phyloP scores from a whole-genome alignment of 1,140 invertebrate species.

The Diorhabda carinulata region DNA sequence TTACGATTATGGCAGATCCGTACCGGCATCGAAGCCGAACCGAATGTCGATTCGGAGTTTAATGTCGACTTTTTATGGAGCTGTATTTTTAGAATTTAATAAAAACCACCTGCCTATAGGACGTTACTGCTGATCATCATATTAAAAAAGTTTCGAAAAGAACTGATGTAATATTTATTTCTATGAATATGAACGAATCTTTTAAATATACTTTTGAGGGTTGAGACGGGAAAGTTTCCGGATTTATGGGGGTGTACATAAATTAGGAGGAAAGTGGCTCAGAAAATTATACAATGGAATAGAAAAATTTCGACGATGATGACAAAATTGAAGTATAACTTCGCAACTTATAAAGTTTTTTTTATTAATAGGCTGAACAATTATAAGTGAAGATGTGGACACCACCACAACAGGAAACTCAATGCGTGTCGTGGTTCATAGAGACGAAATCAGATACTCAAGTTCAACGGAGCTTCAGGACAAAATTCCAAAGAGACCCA shows the following conservation, averaged over 20 bases:
- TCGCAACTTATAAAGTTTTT: too few relatives aligned
- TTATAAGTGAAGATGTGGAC: too few relatives aligned
- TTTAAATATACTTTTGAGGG: not conserved
- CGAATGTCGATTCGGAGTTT: conserved; percentile 11
- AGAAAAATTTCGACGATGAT: not conserved
- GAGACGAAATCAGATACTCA: too few relatives aligned
- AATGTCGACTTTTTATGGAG: conserved; percentile 15
- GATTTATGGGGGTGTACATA: not conserved
- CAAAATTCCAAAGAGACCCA: too few relatives aligned
- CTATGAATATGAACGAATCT: conserved; percentile 1
- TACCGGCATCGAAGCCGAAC: not conserved
- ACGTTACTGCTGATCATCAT: conserved; percentile 11
- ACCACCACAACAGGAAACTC: too few relatives aligned
- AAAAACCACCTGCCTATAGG: conserved; percentile 13
- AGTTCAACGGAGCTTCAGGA: too few relatives aligned
- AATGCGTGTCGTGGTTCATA: too few relatives aligned
- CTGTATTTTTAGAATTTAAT: conserved; percentile 18
- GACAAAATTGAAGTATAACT: too few relatives aligned
- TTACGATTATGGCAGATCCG: conserved; percentile 16
- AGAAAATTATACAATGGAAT: too few relatives aligned
- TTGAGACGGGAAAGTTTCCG: not conserved
- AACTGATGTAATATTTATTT: conserved; percentile 13
- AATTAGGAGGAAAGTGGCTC: too few relatives aligned
- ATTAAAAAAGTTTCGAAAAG: conserved; percentile 12
- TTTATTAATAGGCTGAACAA: too few relatives aligned